Conservation (phyloP, 2,113 vertebrate species). For the Siniperca chuatsi region DNA sequence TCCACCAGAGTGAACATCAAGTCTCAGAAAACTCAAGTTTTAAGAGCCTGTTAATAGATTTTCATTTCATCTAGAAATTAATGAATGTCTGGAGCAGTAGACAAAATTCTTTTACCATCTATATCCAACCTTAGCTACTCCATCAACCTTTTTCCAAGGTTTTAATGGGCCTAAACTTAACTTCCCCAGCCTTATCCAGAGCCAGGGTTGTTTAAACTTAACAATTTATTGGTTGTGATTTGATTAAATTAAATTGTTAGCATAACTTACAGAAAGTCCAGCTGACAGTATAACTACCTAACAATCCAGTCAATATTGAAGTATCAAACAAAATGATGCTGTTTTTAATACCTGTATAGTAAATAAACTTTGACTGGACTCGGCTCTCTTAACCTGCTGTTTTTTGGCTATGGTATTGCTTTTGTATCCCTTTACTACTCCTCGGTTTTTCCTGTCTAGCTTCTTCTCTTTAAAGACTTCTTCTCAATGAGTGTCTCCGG, state of each 20-base stretch:
- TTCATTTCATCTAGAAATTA: not conserved
- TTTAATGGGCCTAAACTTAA: not conserved
- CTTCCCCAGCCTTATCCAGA: not conserved
- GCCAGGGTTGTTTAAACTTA: not conserved
- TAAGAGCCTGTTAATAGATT: not conserved
- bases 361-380: not conserved
- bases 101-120: not conserved
- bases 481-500: not conserved
- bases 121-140: not conserved
- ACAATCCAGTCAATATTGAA: not conserved
- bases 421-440: not conserved
- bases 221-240: not conserved
- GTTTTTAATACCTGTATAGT: not conserved
- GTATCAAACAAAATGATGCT: not conserved
- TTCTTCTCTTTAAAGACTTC: not conserved
- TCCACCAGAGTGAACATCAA: no score
- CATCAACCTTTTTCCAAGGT: rapidly evolving
- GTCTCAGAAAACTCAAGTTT: not conserved
- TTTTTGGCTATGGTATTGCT: not conserved
- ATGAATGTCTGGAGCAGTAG: not conserved
- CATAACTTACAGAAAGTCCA: not conserved
- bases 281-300: not conserved
- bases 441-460: not conserved
- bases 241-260: not conserved
- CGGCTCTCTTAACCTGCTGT: not conserved